These are phyloP conservation scores for Ips nitidus DNA, from an alignment of 1,140 invertebrate species.

Conservation along the genomic window DNA sequence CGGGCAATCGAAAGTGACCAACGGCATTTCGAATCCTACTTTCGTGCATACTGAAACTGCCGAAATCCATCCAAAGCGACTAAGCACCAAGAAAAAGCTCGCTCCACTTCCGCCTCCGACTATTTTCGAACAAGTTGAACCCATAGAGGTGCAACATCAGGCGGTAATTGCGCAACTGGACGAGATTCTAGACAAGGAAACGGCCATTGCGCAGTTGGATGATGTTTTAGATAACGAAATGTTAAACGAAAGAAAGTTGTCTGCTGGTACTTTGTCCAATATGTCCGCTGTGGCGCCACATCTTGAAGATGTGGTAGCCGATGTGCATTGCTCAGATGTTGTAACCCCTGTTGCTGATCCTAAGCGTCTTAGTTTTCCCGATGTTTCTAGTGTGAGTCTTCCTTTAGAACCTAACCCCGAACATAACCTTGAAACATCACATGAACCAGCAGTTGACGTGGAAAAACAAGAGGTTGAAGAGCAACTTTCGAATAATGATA, in stretches of 20 bases:
- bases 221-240: slow-evolving; percentile 12
- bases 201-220: slow-evolving; percentile 17
- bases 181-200: slow-evolving; percentile 41
- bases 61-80: slow-evolving; percentile 2
- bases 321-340: slow-evolving; percentile 42
- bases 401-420: background rate
- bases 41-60: slow-evolving; percentile 25
- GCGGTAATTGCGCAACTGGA: slow-evolving; percentile 38
- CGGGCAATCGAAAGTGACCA: slow-evolving; percentile 3
- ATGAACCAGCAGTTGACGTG: background rate
- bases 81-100: slow-evolving; percentile 30
- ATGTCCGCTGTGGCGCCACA: slow-evolving; percentile 35
- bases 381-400: background rate
- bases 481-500: background rate
- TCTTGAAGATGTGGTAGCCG: slow-evolving; percentile 41
- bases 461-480: background rate
- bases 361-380: slow-evolving; percentile 1
- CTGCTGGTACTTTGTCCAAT: slow-evolving; percentile 37
- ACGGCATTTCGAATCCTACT: slow-evolving; percentile 31
- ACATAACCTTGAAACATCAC: background rate
- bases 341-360: slow-evolving; percentile 24
- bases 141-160: slow-evolving; percentile 20
- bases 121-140: slow-evolving; percentile 26
- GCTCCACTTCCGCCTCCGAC: slow-evolving; percentile 20
- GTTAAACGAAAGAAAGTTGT: slow-evolving; percentile 34